Base-by-base conservation (phyloP, 1,140 invertebrate species). In the Cyphomyrmex costatus region DNA sequence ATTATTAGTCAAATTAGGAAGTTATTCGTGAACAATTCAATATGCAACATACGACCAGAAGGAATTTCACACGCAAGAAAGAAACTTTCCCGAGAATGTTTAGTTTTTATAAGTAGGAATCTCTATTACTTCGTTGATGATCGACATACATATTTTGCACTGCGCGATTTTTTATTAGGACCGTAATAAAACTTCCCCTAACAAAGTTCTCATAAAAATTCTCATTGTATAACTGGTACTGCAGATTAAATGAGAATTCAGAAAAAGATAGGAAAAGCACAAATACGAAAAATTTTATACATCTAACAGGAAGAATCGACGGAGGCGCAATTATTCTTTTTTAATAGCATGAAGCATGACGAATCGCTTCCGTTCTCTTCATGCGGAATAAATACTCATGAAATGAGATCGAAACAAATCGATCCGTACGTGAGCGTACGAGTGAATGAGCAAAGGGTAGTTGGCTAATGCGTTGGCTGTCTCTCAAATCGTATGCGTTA, bases 401-500 rank as follows among this genome's bases (percentile, higher is more conserved):
- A 49, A 65, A 66, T 66, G 10, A 58, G 27, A 53, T 33, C 56
- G 19, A 56, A 33, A 74, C 77, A 33, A 89, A 58, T 77, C 61
- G 24, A 60, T 65, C 24, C 33, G 30, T 60, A 60, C 74, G 19
- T 21, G 46, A 51, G 60, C 51, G 60, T 36, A 56, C 51, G 46
- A 89, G 49, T 19, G 51, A 65, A 19, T 21, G 58, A 27, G 56
- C 42, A 42, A 56, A 63, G 53, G 51, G 58, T 61, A 60, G 61
- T 60, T 73, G 66, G 68, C 86, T 61, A 68, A 60, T 61, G 27
- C 42, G 30, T 53, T 14, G 71, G 65, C 49, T 53, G 83, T 49
- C 76, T 74, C 36, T 61, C 46, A 68, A 74, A 90, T 86, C 87
- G 78, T 77, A 73, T 60, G 78, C 71, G 73, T 87, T 85, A 89